Base-by-base conservation (phyloP, 2,888 invertebrate species). In the Apeira syringaria region DNA sequence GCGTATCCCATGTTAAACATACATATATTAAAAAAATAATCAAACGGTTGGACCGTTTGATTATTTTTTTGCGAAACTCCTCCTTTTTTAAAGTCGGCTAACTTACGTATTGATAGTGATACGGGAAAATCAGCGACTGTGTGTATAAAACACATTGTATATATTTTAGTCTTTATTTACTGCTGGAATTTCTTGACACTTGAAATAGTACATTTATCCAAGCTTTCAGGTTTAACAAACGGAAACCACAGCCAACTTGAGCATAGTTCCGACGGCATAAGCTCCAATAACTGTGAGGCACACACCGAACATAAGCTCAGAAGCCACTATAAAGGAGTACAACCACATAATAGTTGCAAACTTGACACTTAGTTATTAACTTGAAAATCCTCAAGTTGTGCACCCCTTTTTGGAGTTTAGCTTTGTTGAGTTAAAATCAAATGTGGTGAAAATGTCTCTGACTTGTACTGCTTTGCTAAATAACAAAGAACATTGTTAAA, bases 341-440 rank as follows among this genome's bases (percentile, higher is more conserved):
- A 12, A 53, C 61, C 60, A 53, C 59, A 52, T 50, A 51, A 58
- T 61, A 64, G 64, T 66, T 65, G 41, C 41, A 46, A 59, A 54
- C 56, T 61, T 54, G 28, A 47, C 55, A 60, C 60, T 53, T 59
- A 60, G 63, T 52, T 47, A 50, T 47, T n/a, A 58, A 68, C 55
- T 69, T 59, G 50, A 53, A 52, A 57, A 62, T 61, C 53, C 36
- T 30, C 29, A 68, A 70, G 63, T 65, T 67, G 61, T 60, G 55
- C 53, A 29, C 41, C 47, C 48, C 48, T 40, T 47, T 58, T 58
- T 45, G 22, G 15, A 26, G 38, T 60, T 53, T 56, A 32, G 42
- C 47, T 27, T 18, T 25, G 37, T 37, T 38, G 11, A 2, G 53
- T 60, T 30, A 17, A 39, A 52, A 58, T 56, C 47, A 64, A 64